Evolutionary conservation across 1,140 invertebrate species (phyloP), one percentile per base, ranked within the genome.

Genomic region (Sweltsa coloradensis): DNA sequence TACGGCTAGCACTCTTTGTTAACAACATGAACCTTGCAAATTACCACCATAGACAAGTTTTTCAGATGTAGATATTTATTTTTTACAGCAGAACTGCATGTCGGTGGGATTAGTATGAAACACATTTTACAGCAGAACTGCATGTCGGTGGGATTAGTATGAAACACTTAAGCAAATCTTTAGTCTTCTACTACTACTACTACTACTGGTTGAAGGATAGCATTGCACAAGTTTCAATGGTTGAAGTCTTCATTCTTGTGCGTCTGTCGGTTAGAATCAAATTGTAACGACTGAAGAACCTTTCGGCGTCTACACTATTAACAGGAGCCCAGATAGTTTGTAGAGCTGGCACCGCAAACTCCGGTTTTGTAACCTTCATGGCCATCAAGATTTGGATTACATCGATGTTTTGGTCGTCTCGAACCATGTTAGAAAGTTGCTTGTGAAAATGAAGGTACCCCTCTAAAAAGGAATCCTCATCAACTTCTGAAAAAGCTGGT

Each of bases 291-390:
- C 41, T 42, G 41, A 42, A 42, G n/a, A 22, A 42, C 23, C 41
- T 42, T 42, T 42, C 41, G 7, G 41, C 41, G 24, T 42, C 41
- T 19, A 42, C 41, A 42, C 41, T 42, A 34, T 42, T 42, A 4
- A 42, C 41, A 34, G 41, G 41, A 16, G 24, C 7, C 41, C 41
- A 42, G 5, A 25, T 16, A 42, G 18, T 22, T n/a, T 5, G 18
- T n/a, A 42, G 5, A 22, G n/a, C 18, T 42, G 23, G 3, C 14
- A 22, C 24, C 14, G 16, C 19, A 42, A 42, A 42, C 25, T 22
- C 18, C 24, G 19, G 14, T 16, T 21, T 16, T 7, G 19, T 23
- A 22, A 14, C 14, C 5, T 22, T 14, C 41, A 42, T 42, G 14
- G 41, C 41, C 23, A 42, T 18, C 18, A 42, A 24, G 16, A 42